phyloP scores from a whole-genome alignment of 2,888 invertebrate genomes.

The Pelosia muscerda region DNA sequence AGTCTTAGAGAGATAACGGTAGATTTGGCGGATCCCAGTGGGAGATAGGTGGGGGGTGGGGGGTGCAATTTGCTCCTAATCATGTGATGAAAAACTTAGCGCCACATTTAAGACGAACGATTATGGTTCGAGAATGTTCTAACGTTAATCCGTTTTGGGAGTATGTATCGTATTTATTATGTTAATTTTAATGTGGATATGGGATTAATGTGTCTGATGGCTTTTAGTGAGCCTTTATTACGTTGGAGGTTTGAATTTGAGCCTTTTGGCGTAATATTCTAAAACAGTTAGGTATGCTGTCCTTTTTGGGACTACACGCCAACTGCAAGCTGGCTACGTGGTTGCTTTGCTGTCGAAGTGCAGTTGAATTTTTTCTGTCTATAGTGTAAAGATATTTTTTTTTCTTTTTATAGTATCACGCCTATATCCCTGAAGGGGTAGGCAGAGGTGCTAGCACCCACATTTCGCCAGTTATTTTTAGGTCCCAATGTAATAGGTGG shows the following conservation, averaged over 20 bases:
- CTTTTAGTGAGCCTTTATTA: slow-evolving; percentile 21
- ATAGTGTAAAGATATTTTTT: no score
- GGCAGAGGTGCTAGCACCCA: no score
- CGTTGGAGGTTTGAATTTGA: slow-evolving; percentile 10
- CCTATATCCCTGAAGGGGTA: no score
- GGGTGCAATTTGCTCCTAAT: slow-evolving; percentile 78
- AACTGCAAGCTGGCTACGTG: not conserved
- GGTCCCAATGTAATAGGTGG: no score
- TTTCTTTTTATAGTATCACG: no score
- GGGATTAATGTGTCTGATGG: slow-evolving; percentile 33
- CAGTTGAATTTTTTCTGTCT: no score
- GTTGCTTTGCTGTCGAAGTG: not conserved
- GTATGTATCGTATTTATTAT: slow-evolving; percentile 50
- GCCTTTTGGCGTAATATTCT: not conserved
- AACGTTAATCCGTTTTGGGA: slow-evolving; percentile 57
- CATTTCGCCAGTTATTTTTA: no score
- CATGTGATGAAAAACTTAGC: slow-evolving; percentile 85
- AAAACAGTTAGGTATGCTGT: not conserved
- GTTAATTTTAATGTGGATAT: slow-evolving; percentile 49
- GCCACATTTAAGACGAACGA: slow-evolving; percentile 55
- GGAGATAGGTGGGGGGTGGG: slow-evolving; percentile 50
- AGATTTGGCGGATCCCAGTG: slow-evolving; percentile 71
- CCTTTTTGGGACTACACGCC: not conserved
- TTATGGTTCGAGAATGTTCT: slow-evolving; percentile 42
- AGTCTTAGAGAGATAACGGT: slow-evolving; percentile 73